Percentiles rank a stretch among this genome's conserved stretches.
These are phyloP conservation scores for Stylophora pistillata DNA, from an alignment of 64 coral and sea anemone genomes.

Conservation along the genomic window DNA sequence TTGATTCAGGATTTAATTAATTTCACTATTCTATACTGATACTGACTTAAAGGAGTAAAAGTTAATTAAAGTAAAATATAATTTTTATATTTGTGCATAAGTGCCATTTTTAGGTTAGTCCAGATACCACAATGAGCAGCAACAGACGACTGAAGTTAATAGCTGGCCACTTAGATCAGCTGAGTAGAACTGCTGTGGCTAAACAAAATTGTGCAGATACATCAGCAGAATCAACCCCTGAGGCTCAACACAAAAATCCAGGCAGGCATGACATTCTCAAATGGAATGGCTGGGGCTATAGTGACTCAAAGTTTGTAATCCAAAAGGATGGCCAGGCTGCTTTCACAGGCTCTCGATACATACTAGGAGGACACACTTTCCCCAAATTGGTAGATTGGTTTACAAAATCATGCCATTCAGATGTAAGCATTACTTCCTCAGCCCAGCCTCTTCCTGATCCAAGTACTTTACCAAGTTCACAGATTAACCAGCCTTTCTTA, in stretches of 20 bases:
- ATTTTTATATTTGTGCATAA: neutral
- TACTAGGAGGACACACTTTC: constrained; percentile 86
- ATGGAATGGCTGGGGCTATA: constrained; percentile 99
- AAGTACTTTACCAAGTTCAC: constrained; percentile 67
- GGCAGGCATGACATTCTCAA: constrained; percentile 77
- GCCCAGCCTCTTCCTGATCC: constrained; percentile 81
- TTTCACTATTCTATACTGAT: too few relatives aligned
- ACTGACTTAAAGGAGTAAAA: too few relatives aligned
- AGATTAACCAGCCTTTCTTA: constrained; percentile 81
- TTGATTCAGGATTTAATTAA: too few relatives aligned
- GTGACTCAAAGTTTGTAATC: constrained; percentile 78
- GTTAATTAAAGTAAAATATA: neutral
- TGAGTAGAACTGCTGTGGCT: neutral
- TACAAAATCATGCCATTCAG: constrained; percentile 75
- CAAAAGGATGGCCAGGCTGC: constrained; percentile 50
- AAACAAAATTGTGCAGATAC: constrained; percentile 54
- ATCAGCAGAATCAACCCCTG: neutral
- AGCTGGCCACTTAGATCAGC: constrained; percentile 33
- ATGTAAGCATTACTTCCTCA: constrained; percentile 44
- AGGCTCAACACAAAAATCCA: constrained; percentile 46
- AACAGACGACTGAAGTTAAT: constrained; percentile 50
- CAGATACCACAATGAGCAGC: constrained; percentile 40
- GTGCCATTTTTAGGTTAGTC: neutral
- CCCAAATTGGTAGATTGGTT: constrained; percentile 95
- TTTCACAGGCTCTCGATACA: constrained; percentile 81